Evolutionary conservation across 2,888 invertebrate species (phyloP).

Genomic region (Scaptomyza tumidula): DNA sequence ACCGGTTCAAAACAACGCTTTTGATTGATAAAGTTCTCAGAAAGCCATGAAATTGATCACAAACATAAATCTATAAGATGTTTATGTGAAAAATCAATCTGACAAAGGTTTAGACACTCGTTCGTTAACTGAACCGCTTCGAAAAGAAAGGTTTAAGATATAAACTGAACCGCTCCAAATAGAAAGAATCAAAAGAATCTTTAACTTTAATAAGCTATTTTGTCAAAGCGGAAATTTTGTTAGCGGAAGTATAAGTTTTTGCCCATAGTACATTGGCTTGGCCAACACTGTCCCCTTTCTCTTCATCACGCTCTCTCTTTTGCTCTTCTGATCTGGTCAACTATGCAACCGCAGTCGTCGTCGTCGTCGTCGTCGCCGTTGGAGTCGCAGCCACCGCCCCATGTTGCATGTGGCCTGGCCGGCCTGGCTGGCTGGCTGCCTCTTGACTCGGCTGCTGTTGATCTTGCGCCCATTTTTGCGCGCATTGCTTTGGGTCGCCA

Average conservation of each 20-base stretch:
- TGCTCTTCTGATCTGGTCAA: conserved; percentile 62
- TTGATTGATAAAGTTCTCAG: no score
- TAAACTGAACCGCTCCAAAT: no score
- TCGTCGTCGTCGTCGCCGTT: conserved; percentile 29
- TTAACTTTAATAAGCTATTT: not conserved
- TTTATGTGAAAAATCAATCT: no score
- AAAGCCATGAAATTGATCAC: no score
- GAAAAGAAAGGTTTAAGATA: no score
- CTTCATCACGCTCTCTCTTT: conserved; percentile 3
- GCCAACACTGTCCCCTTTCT: conserved; percentile 8
- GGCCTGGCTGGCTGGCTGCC: conserved; percentile 3
- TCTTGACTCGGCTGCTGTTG: conserved; percentile 55
- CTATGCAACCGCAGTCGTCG: conserved; percentile 65
- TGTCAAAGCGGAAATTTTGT: not conserved
- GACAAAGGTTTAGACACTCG: no score
- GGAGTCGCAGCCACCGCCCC: conserved; percentile 37
- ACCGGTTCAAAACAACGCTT: no score
- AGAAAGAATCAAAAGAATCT: no score
- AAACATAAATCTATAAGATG: no score
- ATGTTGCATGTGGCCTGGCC: conserved; percentile 21
- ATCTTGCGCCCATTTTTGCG: conserved; percentile 71
- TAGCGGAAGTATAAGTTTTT: not conserved
- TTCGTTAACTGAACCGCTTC: no score
- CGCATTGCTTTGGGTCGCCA: conserved; percentile 66
- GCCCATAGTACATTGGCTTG: conserved; percentile 11